Conservation (phyloP, 2,888 invertebrate genomes). For the Polyommatus icarus region DNA sequence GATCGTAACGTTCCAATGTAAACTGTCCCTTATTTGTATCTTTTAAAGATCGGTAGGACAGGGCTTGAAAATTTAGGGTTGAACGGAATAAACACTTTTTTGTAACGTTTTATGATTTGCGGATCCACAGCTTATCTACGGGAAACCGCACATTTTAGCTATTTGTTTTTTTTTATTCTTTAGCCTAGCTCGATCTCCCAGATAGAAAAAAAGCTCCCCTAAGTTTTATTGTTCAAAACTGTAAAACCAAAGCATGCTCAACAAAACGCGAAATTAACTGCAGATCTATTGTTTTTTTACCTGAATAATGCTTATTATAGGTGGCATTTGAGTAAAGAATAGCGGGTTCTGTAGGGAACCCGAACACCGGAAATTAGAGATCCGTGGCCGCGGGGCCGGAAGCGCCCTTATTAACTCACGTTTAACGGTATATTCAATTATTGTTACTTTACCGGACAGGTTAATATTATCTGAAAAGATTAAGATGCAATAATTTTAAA, state of each 20-base stretch:
- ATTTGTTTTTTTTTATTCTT: no score
- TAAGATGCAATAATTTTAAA: not conserved
- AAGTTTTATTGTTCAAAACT: not conserved
- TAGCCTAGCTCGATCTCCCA: no score
- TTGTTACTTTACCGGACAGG: conserved; percentile 48
- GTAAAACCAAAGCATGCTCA: not conserved
- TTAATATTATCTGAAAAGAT: conserved; percentile 41
- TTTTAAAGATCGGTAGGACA: no score
- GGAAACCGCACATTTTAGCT: no score
- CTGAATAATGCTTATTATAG: conserved; percentile 26
- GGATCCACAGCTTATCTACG: no score
- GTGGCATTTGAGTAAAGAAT: conserved; percentile 43
- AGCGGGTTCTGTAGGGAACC: conserved; percentile 55
- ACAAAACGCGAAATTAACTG: not conserved
- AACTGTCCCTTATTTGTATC: no score
- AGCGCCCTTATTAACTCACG: conserved; percentile 59
- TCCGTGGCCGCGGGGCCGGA: conserved; percentile 65
- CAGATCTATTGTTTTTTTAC: not conserved
- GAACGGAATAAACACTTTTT: no score
- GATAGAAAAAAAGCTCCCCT: not conserved
- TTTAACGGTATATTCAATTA: conserved; percentile 48
- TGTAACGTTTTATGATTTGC: no score
- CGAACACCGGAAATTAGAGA: conserved; percentile 72
- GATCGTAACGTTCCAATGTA: no score
- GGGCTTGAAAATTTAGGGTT: no score